Evolutionary conservation across 2,797 vertebrate genomes (phyloP), one percentile per base, ranked within the genome.

Genomic region (Danio choprae): DNA sequence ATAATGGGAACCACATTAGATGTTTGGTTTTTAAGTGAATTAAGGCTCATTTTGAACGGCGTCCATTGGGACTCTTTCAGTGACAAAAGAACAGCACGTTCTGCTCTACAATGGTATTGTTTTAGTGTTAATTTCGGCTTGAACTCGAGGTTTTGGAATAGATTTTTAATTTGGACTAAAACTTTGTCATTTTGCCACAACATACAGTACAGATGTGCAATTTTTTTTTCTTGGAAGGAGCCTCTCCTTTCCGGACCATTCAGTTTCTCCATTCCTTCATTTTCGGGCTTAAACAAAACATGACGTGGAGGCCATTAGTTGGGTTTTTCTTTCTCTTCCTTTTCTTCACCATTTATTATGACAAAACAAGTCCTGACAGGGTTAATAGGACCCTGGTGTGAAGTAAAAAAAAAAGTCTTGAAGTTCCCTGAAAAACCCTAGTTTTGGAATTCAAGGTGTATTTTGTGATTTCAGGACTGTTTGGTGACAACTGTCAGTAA

Each of bases 1-100:
- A 43, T 80, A 80, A 80, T 80, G 11, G 70, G 67, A 77, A 81
- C 59, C 82, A 84, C 67, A 76, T 77, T 71, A 80, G 15, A 51
- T 6, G 8, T 69, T 74, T 48, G 10, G 20, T 60, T 58, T 15
- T 44, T 10, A 50, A 38, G 59, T 62, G 64, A 68, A 74, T 56
- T 56, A 62, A 41, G 38, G 58, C n/a, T 65, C 6, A n/a, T 62
- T 59, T 62, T 68, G 58, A 44, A 51, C 16, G 6, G 16, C 6
- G 38, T 74, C 44, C 11, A 13, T 29, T 71, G 56, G 36, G 29
- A 50, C 22, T 38, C 7, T 63, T 73, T 73, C 20, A 55, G 60
- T 38, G 22, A 62, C 6, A 4, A 78, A 78, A 10, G 5, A 70
- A 70, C 53, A 48, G n/a, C 44, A 60, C 20, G n/a, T 60, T 51